Evolutionary conservation across 1,140 invertebrate genomes (phyloP), one percentile per base, ranked within the genome.

Genomic region (Carposina sasakii): DNA sequence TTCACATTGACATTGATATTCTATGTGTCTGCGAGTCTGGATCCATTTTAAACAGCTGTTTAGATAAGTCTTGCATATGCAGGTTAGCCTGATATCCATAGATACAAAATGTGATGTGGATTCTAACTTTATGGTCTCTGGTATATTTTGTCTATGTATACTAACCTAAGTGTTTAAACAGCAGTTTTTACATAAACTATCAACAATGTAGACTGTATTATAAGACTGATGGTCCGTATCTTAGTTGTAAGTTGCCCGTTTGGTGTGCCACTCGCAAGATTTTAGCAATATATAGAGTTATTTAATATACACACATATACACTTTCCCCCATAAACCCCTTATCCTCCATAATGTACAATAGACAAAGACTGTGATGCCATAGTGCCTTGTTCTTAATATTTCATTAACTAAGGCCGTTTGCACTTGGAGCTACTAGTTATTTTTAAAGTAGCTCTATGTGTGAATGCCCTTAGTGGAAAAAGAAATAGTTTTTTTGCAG

Each of bases 271-370:
- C 65, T 69, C 60, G 57, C 46, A 48, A 37, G 19, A 17, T 20
- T 10, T 26, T 75, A 70, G 67, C 66, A 68, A 76, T 78, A 81
- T 63, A 71, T 47, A 69, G 70, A 74, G 71, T 71, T 78, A 81
- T 81, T 81, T 83, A 77, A 6, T 39, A 22, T 58, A 62, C 66
- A 79, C 71, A 71, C 63, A 65, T 70, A 71, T 69, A 76, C 60
- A 71, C 63, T 19, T 64, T 52, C 28, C 48, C 54, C 59, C 54
- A 45, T 44, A 37, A 43, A 22, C 41, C 75, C 76, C 52, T 34
- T 57, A 26, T 77, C 75, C 76, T 81, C 76, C 76, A 83, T 48
- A 81, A 63, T 68, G 48, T 81, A 79, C 79, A 83, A 81, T 81
- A 83, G 79, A 72, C 59, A 59, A 58, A 61, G 65, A 33, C 34